Conservation (phyloP, 2,797 vertebrate genomes). For the Amniataba percoides region DNA sequence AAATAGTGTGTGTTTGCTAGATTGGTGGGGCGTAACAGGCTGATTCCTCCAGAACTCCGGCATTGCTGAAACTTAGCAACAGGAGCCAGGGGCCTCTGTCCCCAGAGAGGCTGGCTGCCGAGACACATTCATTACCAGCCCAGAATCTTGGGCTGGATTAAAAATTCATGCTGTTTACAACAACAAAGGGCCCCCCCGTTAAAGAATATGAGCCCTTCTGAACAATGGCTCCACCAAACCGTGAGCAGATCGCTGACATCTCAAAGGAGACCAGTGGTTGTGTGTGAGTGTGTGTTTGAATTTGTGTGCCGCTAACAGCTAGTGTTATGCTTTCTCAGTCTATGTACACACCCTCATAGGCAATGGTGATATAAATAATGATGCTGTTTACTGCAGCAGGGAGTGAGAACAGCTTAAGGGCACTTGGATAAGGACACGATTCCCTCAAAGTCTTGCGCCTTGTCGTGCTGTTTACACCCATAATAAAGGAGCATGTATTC, state of each 20-base stretch:
- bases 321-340: conserved; percentile 62
- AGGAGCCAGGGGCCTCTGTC: conserved; percentile 79
- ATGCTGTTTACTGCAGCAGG: conserved; percentile 79
- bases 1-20: conserved; percentile 26
- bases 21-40: conserved; percentile 74
- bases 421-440: conserved; percentile 78
- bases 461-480: conserved; percentile 75
- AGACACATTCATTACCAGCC: conserved; percentile 84
- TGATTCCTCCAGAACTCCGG: conserved; percentile 78
- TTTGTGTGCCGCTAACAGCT: conserved; percentile 67
- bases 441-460: conserved; percentile 75
- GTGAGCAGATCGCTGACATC: conserved; percentile 83
- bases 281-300: conserved; percentile 65
- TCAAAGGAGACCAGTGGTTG: conserved; percentile 75
- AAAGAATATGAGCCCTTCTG: conserved; percentile 83
- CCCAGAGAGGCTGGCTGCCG: conserved; percentile 78
- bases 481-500: conserved; percentile 69
- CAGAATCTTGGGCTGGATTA: conserved; percentile 84
- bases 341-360: conserved; percentile 69
- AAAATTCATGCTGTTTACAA: conserved; percentile 90
- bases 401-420: conserved; percentile 81
- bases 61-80: conserved; percentile 85
- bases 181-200: conserved; percentile 83
- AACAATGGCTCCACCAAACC: conserved; percentile 84
- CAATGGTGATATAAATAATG: conserved; percentile 82